Evolutionary conservation across 2,888 invertebrate genomes (phyloP).

Genomic region (Sussaba pulchella): DNA sequence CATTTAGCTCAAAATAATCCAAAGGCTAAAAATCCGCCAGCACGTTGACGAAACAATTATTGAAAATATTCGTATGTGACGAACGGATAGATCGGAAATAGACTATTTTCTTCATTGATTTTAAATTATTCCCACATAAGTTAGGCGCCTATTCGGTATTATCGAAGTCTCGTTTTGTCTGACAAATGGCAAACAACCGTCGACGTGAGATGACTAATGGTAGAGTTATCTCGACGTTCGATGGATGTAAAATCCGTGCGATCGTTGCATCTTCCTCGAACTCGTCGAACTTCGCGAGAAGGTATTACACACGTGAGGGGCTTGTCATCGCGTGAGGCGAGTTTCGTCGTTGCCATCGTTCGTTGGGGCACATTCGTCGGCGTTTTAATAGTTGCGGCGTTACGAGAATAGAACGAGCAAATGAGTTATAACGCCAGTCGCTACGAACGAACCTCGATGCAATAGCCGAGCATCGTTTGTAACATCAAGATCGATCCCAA

Average conservation of each 20-base stretch:
- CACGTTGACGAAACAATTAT: no score
- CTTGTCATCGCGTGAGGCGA: slow-evolving; percentile 29
- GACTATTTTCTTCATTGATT: not conserved
- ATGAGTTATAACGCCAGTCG: slow-evolving; percentile 16
- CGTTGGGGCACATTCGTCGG: slow-evolving; percentile 34
- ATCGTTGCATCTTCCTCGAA: slow-evolving; percentile 1
- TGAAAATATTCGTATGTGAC: no score
- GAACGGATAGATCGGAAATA: no score
- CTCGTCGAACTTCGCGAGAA: not conserved
- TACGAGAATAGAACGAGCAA: slow-evolving; percentile 56
- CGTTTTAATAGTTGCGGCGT: slow-evolving; percentile 50
- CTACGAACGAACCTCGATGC: not conserved
- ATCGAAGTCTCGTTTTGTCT: slow-evolving; percentile 1
- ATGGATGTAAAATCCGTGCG: slow-evolving; percentile 5
- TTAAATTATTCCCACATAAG: not conserved
- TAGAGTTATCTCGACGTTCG: not conserved
- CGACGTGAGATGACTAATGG: slow-evolving; percentile 17
- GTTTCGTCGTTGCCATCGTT: slow-evolving; percentile 26
- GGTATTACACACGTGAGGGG: not conserved
- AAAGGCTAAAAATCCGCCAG: no score
- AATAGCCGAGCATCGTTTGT: not conserved
- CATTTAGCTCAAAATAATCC: no score
- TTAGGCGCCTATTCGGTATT: not conserved
- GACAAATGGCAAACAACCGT: not conserved
- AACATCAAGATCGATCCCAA: slow-evolving; percentile 28